Evolutionary conservation across 2,113 vertebrate species (phyloP).

Genomic region (Nibea albiflora): DNA sequence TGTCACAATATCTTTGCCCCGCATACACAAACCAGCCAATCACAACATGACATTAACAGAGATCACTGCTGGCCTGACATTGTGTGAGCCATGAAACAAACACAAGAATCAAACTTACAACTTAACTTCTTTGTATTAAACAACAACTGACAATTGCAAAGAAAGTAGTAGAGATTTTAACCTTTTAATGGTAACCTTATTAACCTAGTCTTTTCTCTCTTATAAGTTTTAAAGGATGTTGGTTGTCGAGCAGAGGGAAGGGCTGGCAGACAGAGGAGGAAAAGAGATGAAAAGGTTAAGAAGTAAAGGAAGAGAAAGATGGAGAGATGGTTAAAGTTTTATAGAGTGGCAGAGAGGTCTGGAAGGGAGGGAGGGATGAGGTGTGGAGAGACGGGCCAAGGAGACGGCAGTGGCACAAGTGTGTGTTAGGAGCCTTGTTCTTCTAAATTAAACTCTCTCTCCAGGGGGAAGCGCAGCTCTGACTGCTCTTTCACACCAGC

Average conservation of each 20-base stretch:
- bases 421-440: conserved; percentile 78
- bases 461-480: conserved; percentile 69
- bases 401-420: conserved; percentile 46
- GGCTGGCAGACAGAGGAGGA: not conserved
- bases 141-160: not conserved
- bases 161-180: not conserved
- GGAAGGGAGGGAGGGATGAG: conserved; percentile 43
- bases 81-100: no score
- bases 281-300: conserved; percentile 46
- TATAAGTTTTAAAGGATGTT: not conserved
- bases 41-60: not conserved
- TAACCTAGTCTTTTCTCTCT: not conserved
- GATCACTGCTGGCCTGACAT: not conserved
- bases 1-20: not conserved
- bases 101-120: not conserved
- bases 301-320: conserved; percentile 40
- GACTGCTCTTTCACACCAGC: conserved; percentile 79
- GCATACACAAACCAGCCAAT: not conserved
- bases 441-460: conserved; percentile 75
- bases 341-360: conserved; percentile 49
- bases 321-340: conserved; percentile 56
- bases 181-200: not conserved
- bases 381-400: conserved; percentile 54
- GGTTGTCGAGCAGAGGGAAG: not conserved
- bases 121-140: not conserved